Evolutionary conservation across 2,888 invertebrate genomes (phyloP), one percentile per base, ranked within the genome.

Genomic region (Lysandra bellargus): DNA sequence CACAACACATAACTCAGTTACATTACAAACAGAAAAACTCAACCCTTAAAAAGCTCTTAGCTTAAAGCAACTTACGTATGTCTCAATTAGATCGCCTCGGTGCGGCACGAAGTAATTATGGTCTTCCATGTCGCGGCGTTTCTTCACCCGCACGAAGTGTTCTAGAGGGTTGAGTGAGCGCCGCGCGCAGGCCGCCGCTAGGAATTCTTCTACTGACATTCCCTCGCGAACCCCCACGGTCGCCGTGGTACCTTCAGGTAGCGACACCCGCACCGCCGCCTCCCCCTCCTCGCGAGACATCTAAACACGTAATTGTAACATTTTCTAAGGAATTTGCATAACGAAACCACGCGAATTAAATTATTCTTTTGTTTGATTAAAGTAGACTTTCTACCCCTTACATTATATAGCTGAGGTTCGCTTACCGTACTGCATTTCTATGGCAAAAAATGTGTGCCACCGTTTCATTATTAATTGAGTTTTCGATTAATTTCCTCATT

Each of bases 51-150:
- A 33, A 12, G 14, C 30, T 77, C n/a, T 74, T 60, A 60, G 17
- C n/a, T 64, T 23, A 57, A 49, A 61, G 64, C 79, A 78, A 73
- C 98, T 97, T 93, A 99, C 98, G 92, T 98, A 98, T 90, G 98
- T 98, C 93, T 99, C 99, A 87, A 99, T 98, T 88, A 98, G 96
- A 93, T 99, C 98, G 88, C 97, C 97, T 86, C 98, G 97, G 91
- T 98, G 98, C 81, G 99, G 99, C 87, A 99, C 98, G 93, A 98
- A 98, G 94, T 98, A 99, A 94, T 98, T 98, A 92, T 98, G 98
- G 92, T 98, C 98, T 91, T 98, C 98, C 97, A 98, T 98, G 87
- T 99, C 98, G 84, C 98, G 96, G 84, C 98, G 96, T 90, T 98
- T 98, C 95, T 98, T 98, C 84, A 98, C 98, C 84, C 99, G 96